Base-by-base conservation (phyloP, 2,797 vertebrate species). In the Silurus lanzhouensis region DNA sequence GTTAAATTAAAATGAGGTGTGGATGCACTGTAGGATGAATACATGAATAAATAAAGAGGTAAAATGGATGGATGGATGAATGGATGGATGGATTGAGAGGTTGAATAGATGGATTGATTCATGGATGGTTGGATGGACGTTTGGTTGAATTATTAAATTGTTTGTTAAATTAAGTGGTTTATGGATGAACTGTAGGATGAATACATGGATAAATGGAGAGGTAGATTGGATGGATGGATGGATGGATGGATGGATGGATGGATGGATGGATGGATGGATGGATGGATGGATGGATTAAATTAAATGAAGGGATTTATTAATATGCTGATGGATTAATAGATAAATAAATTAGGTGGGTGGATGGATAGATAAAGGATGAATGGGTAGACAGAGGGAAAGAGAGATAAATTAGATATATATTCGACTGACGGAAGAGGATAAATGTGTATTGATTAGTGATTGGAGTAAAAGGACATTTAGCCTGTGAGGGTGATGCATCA, bases 381-480 rank as follows among this genome's bases (percentile, higher is more conserved):
- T 52, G 12, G 27, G 3, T 66, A 20, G 1, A 81, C 12, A 55
- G 46, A 55, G 46, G 22, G 79, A 31, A 2, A 27, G 14, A 64
- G 15, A 52, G 15, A 55, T 55, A 55, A 25, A 67, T 27, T 1
- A 12, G 44, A 6, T 38, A 20, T 25, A 80, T 10, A 52, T 3
- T 1, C 64, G n/a, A 64, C 15, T 12, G 15, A 5, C 6, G 17
- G 9, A 4, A 46, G 14, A 64, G 7, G 44, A 52, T 25, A 48
- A 19, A 8, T 67, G 79, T 81, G 78, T 67, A 81, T 81, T 27
- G 63, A 81, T 67, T 31, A 19, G n/a, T 27, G 14, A 66, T 10
- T 48, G 46, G 77, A 66, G 63, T 66, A 27, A 66, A 81, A 81
- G n/a, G 9, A 46, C 7, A 52, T 27, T 61, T 27, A 66, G 46